phyloP scores from a whole-genome alignment of 2,888 invertebrate genomes.

The Hofmannophila pseudospretella region DNA sequence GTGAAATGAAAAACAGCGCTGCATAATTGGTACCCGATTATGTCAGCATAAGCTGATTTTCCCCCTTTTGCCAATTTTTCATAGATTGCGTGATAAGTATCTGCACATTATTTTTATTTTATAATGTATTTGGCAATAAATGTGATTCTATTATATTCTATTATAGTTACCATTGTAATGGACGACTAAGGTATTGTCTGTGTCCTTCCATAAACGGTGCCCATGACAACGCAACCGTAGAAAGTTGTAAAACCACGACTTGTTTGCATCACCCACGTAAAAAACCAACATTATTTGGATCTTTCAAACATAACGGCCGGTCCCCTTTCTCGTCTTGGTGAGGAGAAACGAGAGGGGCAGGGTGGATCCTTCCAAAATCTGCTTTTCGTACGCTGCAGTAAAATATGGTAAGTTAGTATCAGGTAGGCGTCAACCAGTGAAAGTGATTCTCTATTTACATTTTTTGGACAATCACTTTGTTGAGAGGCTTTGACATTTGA shows the following conservation, averaged over 20 bases:
- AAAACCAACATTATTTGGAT: not conserved
- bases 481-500: too few species aligned
- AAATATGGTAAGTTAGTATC: not conserved
- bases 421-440: not conserved
- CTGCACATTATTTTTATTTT: too few species aligned
- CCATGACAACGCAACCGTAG: not conserved
- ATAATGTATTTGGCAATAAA: too few species aligned
- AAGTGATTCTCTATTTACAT: not conserved
- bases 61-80: too few species aligned
- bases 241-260: not conserved
- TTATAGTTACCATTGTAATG: too few species aligned
- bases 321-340: not conserved
- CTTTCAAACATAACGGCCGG: not conserved
- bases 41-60: too few species aligned
- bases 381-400: not conserved
- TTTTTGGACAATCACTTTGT: not conserved
- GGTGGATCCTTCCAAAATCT: not conserved
- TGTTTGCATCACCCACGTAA: not conserved
- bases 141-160: too few species aligned
- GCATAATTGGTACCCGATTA: too few species aligned
- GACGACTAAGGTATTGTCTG: not conserved
- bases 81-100: too few species aligned
- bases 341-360: not conserved
- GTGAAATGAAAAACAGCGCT: too few species aligned
- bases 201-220: not conserved